Base-by-base conservation (phyloP, 2,797 vertebrate species). In the Oceanodroma leucorhoa region DNA sequence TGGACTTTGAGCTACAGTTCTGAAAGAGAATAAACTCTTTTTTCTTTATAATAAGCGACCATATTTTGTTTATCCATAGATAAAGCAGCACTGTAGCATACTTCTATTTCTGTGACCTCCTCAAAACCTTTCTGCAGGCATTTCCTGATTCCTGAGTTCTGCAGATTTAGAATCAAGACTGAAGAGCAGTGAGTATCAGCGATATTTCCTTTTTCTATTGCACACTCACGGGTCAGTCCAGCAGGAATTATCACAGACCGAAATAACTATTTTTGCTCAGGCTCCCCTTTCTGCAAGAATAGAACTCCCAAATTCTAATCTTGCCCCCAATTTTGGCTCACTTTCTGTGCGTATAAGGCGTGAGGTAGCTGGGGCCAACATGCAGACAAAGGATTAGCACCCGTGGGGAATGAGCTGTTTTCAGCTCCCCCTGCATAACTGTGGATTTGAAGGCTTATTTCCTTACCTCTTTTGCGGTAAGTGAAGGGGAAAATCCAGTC, bases 91-190 rank as follows among this genome's bases (percentile, higher is more conserved):
- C 72, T 90, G 65, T 64, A 69, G 23, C 51, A 45, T 79, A 61
- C 29, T 95, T 69, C 54, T 93, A 46, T 66, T 96, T 72, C 70
- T 90, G 73, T 94, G 83, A 94, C 83, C 91, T 90, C 55, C 81
- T 91, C 73, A 70, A 91, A 96, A 91, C 70, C 80, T 90, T 94
- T 93, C 72, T 88, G 55, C 73, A 93, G 93, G 77, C 86, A 90
- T 94, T 96, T 96, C 88, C 91, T 90, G 85, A 93, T 79, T 95
- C 55, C 58, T 0, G 2, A 54, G 40, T 88, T 90, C 77, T 93
- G 89, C 60, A 75, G 78, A 83, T 95, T 89, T 87, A 87, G 77
- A 87, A 82, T 45, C 2, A 13, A 40, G 57, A 23, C 36, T 65
- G 41, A 93, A 76, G 55, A 90, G 54, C 66, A 72, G 46, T 53